phyloP scores from a whole-genome alignment of 2,888 invertebrate species.

The Phrixothrix hirtus region DNA sequence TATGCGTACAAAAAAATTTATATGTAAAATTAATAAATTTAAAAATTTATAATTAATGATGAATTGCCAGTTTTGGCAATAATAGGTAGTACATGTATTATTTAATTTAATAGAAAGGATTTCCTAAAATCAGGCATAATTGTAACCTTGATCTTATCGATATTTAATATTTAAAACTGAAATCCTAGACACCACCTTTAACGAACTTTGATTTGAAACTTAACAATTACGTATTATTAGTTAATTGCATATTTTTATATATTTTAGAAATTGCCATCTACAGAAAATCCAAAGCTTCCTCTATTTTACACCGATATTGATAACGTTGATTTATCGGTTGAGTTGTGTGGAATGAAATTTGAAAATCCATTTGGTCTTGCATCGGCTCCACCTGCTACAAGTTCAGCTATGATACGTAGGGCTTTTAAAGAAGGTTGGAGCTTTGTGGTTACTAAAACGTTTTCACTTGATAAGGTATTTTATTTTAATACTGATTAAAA shows the following conservation, averaged over 20 bases:
- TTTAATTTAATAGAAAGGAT: no score
- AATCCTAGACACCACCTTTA: no score
- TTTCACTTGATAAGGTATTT: slow-evolving; percentile 85
- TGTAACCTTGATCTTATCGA: no score
- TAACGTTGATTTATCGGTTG: slow-evolving; percentile 89
- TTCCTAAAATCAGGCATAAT: no score
- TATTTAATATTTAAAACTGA: no score
- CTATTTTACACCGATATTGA: slow-evolving; percentile 93
- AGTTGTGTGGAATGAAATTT: slow-evolving; percentile 91
- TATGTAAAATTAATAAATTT: no score
- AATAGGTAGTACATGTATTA: no score
- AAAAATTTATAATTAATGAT: no score
- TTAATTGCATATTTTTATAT: neutral
- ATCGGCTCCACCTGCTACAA: slow-evolving; percentile 95
- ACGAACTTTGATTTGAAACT: no score
- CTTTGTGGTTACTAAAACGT: slow-evolving; percentile 97
- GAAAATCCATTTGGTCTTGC: slow-evolving; percentile 97
- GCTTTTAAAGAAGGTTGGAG: slow-evolving; percentile 97
- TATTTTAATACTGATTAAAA: slow-evolving; percentile 7
- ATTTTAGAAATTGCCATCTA: slow-evolving; percentile 64
- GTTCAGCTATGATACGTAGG: slow-evolving; percentile 91
- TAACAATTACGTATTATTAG: no score
- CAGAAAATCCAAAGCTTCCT: slow-evolving; percentile 75
- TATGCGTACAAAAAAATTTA: no score
- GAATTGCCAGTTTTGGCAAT: no score